Percentiles rank a stretch among this genome's conserved stretches.
phyloP scores from a whole-genome alignment of 2,888 invertebrate genomes.

The Meiosimyza decipiens region DNA sequence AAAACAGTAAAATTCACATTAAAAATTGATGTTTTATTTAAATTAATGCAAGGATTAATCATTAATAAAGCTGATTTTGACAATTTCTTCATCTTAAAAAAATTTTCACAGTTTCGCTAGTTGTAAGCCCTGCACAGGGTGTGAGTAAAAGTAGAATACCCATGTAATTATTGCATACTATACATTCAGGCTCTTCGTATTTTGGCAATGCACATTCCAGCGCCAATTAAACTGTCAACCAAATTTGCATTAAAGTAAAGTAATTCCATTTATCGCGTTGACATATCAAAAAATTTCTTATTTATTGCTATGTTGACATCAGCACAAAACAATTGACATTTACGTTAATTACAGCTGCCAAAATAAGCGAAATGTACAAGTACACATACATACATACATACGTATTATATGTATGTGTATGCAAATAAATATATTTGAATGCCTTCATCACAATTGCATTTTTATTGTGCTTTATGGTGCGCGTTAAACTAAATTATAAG shows the following conservation, averaged over 20 bases:
- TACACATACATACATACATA: neutral
- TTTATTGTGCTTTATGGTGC: conserved; percentile 19
- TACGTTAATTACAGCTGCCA: conserved; percentile 46
- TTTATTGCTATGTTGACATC: conserved; percentile 9
- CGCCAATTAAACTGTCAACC: neutral
- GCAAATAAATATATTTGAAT: neutral
- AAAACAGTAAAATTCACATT: conserved; percentile 27
- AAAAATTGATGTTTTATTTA: conserved; percentile 9
- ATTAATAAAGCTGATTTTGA: neutral
- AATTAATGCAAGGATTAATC: conserved; percentile 42
- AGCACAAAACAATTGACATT: conserved; percentile 42
- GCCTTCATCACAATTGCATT: neutral
- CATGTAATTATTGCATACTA: neutral
- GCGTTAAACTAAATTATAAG: conserved; percentile 16
- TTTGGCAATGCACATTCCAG: too few species aligned
- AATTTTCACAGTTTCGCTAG: neutral
- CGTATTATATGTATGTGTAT: neutral
- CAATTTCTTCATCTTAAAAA: neutral
- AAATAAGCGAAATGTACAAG: conserved; percentile 25
- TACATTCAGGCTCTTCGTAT: neutral
- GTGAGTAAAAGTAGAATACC: neutral
- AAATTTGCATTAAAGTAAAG: neutral
- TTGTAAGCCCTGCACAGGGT: neutral
- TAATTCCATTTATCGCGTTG: conserved; percentile 1
- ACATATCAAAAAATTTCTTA: neutral